Conservation (phyloP, 2,797 vertebrate genomes). For the Coluber constrictor region DNA sequence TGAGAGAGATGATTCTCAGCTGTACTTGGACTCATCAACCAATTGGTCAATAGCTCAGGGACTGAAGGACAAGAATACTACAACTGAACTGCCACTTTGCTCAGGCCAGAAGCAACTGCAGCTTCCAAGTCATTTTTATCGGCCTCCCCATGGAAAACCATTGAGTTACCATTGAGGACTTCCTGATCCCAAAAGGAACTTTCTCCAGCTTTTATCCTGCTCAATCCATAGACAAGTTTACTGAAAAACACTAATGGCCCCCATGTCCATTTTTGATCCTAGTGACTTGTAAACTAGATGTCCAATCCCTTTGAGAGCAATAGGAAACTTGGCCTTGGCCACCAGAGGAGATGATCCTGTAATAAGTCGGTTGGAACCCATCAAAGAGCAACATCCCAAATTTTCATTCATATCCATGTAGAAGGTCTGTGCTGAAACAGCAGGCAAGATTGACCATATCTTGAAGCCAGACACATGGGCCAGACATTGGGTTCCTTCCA, state of each 20-base stretch:
- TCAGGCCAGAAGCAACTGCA: not conserved
- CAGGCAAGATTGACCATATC: not conserved
- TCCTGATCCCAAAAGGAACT: not conserved
- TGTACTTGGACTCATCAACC: not conserved
- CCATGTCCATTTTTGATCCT: not conserved
- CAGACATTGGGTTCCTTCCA: not conserved
- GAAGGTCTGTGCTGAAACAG: not conserved
- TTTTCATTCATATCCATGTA: not conserved
- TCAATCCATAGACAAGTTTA: not conserved
- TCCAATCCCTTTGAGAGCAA: not conserved
- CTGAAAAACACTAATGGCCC: not conserved
- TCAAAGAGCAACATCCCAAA: not conserved
- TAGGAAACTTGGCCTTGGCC: not conserved
- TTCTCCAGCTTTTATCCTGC: not conserved
- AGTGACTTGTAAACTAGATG: not conserved
- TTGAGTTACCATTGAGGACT: not conserved
- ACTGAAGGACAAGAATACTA: not conserved
- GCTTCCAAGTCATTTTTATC: not conserved
- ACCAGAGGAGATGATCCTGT: not conserved
- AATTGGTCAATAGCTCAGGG: not conserved
- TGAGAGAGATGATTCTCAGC: not conserved
- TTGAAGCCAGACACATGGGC: not conserved
- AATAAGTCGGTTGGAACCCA: not conserved
- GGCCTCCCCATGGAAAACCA: not conserved
- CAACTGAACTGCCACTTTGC: not conserved